Evolutionary conservation across 2,888 invertebrate species (phyloP), one percentile per base, ranked within the genome.

Genomic region (Neoaliturus tenellus): DNA sequence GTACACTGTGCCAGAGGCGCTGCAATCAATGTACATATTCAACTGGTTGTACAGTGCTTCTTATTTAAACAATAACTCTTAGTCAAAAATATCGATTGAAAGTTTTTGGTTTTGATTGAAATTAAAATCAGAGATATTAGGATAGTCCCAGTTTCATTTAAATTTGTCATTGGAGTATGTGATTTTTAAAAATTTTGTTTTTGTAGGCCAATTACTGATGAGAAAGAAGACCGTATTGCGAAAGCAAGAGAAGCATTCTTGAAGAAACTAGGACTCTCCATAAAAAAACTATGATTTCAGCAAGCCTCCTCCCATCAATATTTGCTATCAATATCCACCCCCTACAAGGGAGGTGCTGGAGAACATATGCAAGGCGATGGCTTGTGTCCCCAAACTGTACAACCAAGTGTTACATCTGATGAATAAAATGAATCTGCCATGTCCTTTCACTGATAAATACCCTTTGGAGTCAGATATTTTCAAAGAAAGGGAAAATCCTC

Each of bases 381-480:
- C 95, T 82, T 93, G 93, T 20, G 94, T 96, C 87, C 95, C 96
- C 81, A 94, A 95, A 88, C 96, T 98, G 90, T 98, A 98, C 89
- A 94, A 93, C 0, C 93, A 93, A 89, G 94, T 95, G 12, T 89
- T 98, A 71, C 98, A 98, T 91, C 92, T 98, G 81, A 98, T 98
- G 98, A 98, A 98, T 90, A 96, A 96, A 91, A 97, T 98, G 97
- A 96, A 96, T 90, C 90, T 98, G 75, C 95, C 96, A 23, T 93
- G 95, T 62, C 98, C 98, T 0, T 98, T 98, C 91, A 93, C 92
- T 23, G 89, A 91, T 87, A 89, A 90, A 20, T 89, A 88, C 84
- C 83, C 91, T 25, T 35, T 86, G 8, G 85, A 86, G 75, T 75
- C 86, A 35, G 85, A 85, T 20, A 28, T 85, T 20, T 39, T 80